phyloP scores from a whole-genome alignment of 2,888 invertebrate species.

The Drosophila emarginata region DNA sequence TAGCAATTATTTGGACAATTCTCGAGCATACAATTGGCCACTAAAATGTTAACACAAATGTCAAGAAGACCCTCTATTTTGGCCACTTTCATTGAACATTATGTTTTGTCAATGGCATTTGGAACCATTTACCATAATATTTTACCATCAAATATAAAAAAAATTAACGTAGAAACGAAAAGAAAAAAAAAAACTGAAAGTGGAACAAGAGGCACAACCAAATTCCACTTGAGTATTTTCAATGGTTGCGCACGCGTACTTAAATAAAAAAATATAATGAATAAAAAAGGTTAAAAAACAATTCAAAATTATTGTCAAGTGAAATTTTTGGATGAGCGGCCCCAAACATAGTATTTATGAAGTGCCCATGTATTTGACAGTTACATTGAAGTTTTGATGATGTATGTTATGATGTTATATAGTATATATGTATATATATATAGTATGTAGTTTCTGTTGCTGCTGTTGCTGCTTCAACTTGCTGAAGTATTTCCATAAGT shows the following conservation, averaged over 20 bases:
- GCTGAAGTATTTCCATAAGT: conserved; percentile 74
- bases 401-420: conserved; percentile 42
- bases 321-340: conserved; percentile 54
- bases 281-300: conserved; percentile 26
- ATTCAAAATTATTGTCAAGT: conserved; percentile 74
- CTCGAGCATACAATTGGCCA: conserved; percentile 58
- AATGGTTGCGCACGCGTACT: conserved; percentile 73
- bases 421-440: conserved; percentile 11
- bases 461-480: conserved; percentile 48
- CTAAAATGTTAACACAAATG: conserved; percentile 55
- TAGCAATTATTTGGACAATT: conserved; percentile 34
- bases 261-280: conserved; percentile 27
- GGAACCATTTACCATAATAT: conserved; percentile 28
- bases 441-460: conserved; percentile 28
- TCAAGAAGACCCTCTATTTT: conserved; percentile 37
- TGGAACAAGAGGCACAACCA: conserved; percentile 68
- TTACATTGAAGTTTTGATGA: conserved; percentile 61
- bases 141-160: background rate
- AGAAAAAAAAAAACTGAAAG: conserved; percentile 39
- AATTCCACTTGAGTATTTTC: conserved; percentile 70
- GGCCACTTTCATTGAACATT: background rate
- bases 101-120: conserved; percentile 58
- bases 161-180: background rate
- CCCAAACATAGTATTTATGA: conserved; percentile 20
- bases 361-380: conserved; percentile 62